Evolutionary conservation across 2,888 invertebrate species (phyloP), one percentile per base, ranked within the genome.

Genomic region (Cartodere bifasciata): DNA sequence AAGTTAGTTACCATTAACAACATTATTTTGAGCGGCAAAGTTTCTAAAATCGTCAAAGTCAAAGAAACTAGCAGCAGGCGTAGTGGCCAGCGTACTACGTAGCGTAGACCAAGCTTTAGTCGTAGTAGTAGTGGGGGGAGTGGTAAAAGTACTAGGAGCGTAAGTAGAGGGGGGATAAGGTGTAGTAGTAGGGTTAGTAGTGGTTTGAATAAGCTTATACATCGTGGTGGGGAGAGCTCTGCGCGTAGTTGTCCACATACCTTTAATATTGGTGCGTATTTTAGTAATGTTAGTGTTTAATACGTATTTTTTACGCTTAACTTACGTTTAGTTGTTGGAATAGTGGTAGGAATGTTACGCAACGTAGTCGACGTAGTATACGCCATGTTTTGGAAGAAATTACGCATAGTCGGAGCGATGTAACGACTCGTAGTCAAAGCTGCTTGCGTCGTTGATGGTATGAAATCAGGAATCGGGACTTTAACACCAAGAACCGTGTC

Each of bases 401-500:
- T 43, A 49, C 48, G 32, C 14, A 45, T 42, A 20, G 43, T 52
- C 46, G 53, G 46, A 16, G 38, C 50, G 52, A 62, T 65, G 41
- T 56, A 60, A 35, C 51, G 44, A 3, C 53, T 34, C 20, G 36
- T 48, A 7, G 52, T 44, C 17, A 53, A 37, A 20, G 55, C 55
- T 28, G 65, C 60, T 38, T 67, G 60, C 29, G 68, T 65, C 22
- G 68, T 64, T 28, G 70, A 66, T 30, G 67, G 63, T 34, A 57
- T 34, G 13, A 47, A 54, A 21, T 62, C 61, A 47, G 74, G 70
- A 42, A 72, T 70, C 30, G 71, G 68, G 26, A 73, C 55, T 40
- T 71, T 70, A n/a, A 65, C 68, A 34, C 73, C 70, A 40, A 73
- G 52, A 23, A 74, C 75, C 45, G 75, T 74, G 38, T 79, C 80